Evolutionary conservation across 2,888 invertebrate species (phyloP).

Genomic region (Ommatoiulus sabulosus): DNA sequence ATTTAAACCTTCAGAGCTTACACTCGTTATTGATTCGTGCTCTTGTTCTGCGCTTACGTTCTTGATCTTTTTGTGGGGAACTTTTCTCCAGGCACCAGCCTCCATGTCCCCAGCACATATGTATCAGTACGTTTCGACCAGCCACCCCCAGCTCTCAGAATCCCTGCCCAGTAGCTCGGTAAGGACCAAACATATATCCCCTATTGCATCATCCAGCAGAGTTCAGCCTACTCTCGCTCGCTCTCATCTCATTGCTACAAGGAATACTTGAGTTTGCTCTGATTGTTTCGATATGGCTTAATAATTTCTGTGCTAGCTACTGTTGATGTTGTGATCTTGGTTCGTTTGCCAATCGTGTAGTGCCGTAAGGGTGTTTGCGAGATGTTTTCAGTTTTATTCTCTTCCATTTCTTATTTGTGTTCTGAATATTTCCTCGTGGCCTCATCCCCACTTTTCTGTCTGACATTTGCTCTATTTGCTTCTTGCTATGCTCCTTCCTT

Average conservation of each 20-base stretch:
- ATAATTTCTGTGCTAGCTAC: not conserved
- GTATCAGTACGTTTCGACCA: constrained; percentile 74
- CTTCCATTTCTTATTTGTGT: not conserved
- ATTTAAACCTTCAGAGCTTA: constrained; percentile 19
- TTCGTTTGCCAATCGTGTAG: not conserved
- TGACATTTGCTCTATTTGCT: not conserved
- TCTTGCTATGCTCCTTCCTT: not conserved
- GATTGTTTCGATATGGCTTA: constrained; percentile 12
- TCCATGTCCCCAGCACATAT: constrained; percentile 90
- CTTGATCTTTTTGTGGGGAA: constrained; percentile 49
- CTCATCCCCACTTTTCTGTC: not conserved
- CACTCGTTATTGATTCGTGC: constrained; percentile 12
- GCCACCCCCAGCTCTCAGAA: constrained; percentile 66
- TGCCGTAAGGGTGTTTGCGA: not conserved
- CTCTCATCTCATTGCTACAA: constrained; percentile 10
- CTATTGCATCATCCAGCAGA: constrained; percentile 11
- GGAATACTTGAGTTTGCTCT: constrained; percentile 3
- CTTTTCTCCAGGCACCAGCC: constrained; percentile 81
- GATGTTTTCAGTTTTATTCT: not conserved
- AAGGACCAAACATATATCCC: constrained; percentile 52
- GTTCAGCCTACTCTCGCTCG: not conserved
- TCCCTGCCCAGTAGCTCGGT: constrained; percentile 60
- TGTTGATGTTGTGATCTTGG: not conserved
- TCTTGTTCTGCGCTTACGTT: constrained; percentile 3
- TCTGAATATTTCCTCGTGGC: not conserved